Evolutionary conservation across 2,113 vertebrate species (phyloP), one percentile per base, ranked within the genome.

Genomic region (Pycnonotus jocosus): DNA sequence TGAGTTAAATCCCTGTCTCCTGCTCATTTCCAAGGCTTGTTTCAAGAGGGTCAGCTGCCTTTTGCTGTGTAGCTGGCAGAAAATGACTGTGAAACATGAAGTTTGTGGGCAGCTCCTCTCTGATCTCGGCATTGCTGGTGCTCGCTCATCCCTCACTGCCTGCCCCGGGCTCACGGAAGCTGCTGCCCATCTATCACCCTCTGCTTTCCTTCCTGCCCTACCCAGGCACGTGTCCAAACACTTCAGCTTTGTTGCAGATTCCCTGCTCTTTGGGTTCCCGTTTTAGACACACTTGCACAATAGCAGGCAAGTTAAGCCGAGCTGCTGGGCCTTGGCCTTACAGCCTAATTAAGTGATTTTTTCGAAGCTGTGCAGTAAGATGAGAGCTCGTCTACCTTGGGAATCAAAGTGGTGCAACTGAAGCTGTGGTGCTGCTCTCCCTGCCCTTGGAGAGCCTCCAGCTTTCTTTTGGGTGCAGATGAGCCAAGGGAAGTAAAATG

Each of bases 41-140:
- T 68, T 48, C 28, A 1, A 7, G 50, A 65, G 65, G 15, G 4
- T 45, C 57, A 47, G 4, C 71, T 72, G 44, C 12, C 30, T 72
- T 47, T 56, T 48, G 37, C 11, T 21, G 27, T 20, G 4, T 12
- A n/a, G 61, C 76, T 72, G 23, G 28, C 54, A 53, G 85, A 64
- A 81, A 58, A 40, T 3, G 7, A 3, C 21, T 14, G 15, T 15
- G 3, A 22, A 23, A 8, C 3, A 0, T 3, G 20, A 44, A 35
- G 31, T 28, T 68, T 23, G 53, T 14, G 74, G 37, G 70, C 64
- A 80, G 0, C 73, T 57, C 28, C 53, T 78, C 1, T 0, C 18
- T 53, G 25, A 1, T 24, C 54, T 57, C 64, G 8, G 69, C 4
- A 0, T 68, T 62, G 48, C 85, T 85, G 9, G 0, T 42, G 81